Percentiles rank a stretch among this genome's conserved stretches.
phyloP scores from a whole-genome alignment of 2,113 vertebrate species.

The Myiozetetes cayanensis region DNA sequence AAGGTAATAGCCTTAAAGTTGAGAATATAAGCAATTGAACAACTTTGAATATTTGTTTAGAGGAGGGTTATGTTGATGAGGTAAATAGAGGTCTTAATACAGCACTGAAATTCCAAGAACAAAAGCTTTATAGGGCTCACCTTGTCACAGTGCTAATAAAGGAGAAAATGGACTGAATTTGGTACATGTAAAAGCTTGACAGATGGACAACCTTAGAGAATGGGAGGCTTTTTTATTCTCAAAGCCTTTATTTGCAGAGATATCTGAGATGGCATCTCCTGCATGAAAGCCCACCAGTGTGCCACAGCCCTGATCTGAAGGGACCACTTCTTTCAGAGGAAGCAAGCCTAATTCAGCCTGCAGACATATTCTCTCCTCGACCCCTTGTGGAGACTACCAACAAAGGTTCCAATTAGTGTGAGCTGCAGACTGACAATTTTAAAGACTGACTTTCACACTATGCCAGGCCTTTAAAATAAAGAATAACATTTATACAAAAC shows the following conservation, averaged over 20 bases:
- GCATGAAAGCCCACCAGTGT: not conserved
- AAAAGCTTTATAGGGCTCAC: not conserved
- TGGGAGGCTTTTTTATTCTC: not conserved
- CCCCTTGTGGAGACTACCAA: not conserved
- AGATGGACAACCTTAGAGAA: not conserved
- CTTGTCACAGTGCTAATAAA: not conserved
- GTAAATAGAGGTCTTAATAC: not conserved
- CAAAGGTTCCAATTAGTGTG: conserved; percentile 46
- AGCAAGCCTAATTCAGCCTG: not conserved
- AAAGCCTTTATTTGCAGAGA: not conserved
- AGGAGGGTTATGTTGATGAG: not conserved
- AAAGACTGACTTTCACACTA: conserved; percentile 34
- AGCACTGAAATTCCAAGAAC: not conserved
- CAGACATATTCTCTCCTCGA: not conserved
- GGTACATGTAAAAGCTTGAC: not conserved
- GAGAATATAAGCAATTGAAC: not conserved
- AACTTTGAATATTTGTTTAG: not conserved
- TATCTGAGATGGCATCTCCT: not conserved
- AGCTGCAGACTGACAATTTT: conserved; percentile 28
- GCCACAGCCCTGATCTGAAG: not conserved
- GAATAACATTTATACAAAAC: conserved; percentile 12
- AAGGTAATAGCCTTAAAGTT: not conserved
- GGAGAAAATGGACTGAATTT: not conserved
- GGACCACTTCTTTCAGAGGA: not conserved
- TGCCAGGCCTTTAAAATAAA: conserved; percentile 36